Base-by-base conservation (phyloP, 2,797 vertebrate genomes). In the Dromococcyx pavoninus region DNA sequence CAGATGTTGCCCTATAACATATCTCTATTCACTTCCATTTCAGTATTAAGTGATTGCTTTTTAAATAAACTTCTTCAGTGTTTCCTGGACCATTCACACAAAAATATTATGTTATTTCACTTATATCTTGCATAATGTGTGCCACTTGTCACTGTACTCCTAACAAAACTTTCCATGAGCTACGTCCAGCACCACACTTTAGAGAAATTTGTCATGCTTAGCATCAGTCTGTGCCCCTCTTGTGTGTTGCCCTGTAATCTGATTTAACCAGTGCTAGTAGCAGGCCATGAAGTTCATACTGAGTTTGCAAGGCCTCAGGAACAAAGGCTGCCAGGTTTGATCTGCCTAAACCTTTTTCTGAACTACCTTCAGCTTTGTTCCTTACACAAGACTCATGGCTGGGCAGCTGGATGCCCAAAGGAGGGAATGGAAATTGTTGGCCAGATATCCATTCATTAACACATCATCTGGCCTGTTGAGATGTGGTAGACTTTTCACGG, bases 231-330 rank as follows among this genome's bases (percentile, higher is more conserved):
- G 8, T 89, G 8, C 33, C 48, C 27, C 19, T 76, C 7, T 78
- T 6, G 0, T 1, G 0, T 28, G 2, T 16, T 33, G 13, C 21
- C 33, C 21, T 30, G 25, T 75, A 33, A 30, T 12, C 13, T 44
- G 64, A 10, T 37, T 28, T 43, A 21, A 33, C 5, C 18, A n/a
- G 18, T 8, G 8, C 14, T 50, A 54, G 8, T 32, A 86, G 44
- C 9, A 67, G 25, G 23, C 13, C 17, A 28, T 21, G 19, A 70
- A 10, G 6, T 22, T 62, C 9, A 8, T 17, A 41, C 1, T 16
- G 51, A 77, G 3, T 58, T 70, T 86, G 3, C 8, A 70, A 35
- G 27, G 17, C 37, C 44, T 76, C 5, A 2, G 7, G 32, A 19
- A 19, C 57, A 56, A 44, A 54, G 17, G 14, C 39, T 67, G 4